Evolutionary conservation across 92 coral and sea anemone genomes (phyloP).

Genomic region (Zoanthus solanderi): DNA sequence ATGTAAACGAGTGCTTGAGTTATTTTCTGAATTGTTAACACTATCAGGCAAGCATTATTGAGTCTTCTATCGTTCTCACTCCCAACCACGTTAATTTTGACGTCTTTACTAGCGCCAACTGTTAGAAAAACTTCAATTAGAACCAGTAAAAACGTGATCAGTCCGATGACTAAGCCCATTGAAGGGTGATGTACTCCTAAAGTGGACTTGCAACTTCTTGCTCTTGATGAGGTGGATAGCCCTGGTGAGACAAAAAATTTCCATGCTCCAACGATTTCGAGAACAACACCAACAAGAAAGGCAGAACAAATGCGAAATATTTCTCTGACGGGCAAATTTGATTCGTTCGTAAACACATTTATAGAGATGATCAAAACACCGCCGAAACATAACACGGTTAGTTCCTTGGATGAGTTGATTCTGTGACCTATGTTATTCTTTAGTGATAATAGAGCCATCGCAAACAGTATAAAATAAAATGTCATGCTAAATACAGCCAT

Average conservation of each 20-base stretch:
- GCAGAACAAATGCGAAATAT: conserved; percentile 33
- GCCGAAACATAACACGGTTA: conserved; percentile 18
- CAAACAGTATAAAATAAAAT: background rate
- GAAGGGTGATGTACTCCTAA: conserved; percentile 52
- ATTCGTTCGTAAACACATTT: conserved; percentile 49
- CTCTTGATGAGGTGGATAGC: background rate
- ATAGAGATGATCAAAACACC: conserved; percentile 41
- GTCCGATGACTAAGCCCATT: conserved; percentile 49
- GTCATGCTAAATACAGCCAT: conserved; percentile 2
- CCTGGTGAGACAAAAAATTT: conserved; percentile 20
- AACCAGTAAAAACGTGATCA: conserved; percentile 44
- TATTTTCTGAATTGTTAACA: conserved; percentile 36
- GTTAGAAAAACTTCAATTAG: conserved; percentile 19
- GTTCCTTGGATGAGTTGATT: conserved; percentile 23
- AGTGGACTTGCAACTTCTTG: background rate
- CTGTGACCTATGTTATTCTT: conserved; percentile 20
- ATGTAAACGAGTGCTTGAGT: conserved; percentile 35
- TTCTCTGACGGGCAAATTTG: conserved; percentile 8
- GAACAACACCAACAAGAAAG: conserved; percentile 45
- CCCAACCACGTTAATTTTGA: background rate
- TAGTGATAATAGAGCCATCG: background rate
- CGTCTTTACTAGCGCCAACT: background rate
- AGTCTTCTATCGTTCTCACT: conserved; percentile 20
- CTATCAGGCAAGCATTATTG: background rate
- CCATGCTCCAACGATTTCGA: conserved; percentile 35